These are phyloP conservation scores for Drosophila siamana DNA, from an alignment of 2,888 invertebrate genomes.

Conservation along the genomic window DNA sequence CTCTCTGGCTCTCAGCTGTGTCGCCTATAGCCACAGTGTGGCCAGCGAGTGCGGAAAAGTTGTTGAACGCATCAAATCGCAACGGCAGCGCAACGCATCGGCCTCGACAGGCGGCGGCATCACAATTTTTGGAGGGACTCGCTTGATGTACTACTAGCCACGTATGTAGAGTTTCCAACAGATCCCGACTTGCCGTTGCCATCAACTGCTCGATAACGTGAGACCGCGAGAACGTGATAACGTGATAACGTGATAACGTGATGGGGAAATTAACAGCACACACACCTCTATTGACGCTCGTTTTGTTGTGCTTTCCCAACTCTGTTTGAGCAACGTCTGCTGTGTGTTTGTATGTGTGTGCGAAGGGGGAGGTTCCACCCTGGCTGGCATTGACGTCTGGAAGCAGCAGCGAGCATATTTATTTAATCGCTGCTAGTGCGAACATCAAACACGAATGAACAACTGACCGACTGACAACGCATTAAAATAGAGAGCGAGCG, in stretches of 20 bases:
- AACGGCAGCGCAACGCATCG: slow-evolving; percentile 14
- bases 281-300: slow-evolving; percentile 28
- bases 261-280: slow-evolving; percentile 11
- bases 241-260: no score
- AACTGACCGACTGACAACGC: slow-evolving; percentile 8
- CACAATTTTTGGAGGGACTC: no score
- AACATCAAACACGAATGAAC: slow-evolving; percentile 19
- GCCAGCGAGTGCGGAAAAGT: slow-evolving; percentile 39
- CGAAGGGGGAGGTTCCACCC: neutral
- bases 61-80: slow-evolving; percentile 50
- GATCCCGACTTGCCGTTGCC: no score
- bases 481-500: slow-evolving; percentile 34
- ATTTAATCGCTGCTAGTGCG: slow-evolving; percentile 31
- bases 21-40: slow-evolving; percentile 17
- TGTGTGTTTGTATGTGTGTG: slow-evolving; percentile 1
- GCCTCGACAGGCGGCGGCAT: no score
- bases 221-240: no score
- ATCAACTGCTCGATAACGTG: no score
- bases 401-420: slow-evolving; percentile 21
- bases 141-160: slow-evolving; percentile 46
- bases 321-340: slow-evolving; percentile 29
- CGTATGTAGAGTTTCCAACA: slow-evolving; percentile 31
- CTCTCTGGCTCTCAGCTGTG: neutral
- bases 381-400: slow-evolving; percentile 14
- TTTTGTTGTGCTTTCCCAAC: slow-evolving; percentile 44